A percentile compares a stretch with the other conserved stretches of the same genome.
Conservation (phyloP, 2,797 vertebrate species). For the Argya squamiceps region DNA sequence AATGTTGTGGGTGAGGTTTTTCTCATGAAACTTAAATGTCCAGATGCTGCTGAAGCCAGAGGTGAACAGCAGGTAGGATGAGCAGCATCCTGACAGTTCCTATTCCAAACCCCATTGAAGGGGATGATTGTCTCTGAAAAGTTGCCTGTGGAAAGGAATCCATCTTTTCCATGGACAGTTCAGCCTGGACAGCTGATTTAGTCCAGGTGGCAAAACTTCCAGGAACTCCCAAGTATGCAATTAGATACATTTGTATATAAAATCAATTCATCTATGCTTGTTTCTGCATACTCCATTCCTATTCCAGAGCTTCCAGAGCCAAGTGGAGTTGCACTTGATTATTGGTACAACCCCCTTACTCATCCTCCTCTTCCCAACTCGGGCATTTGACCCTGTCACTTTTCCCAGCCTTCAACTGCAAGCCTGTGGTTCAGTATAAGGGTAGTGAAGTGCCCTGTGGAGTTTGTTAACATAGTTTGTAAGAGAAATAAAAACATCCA, state of each 20-base stretch:
- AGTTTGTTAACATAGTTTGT: conserved; percentile 13
- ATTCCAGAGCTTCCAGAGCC: neutral
- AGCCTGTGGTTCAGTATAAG: neutral
- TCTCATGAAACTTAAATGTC: neutral
- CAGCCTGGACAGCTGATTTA: neutral
- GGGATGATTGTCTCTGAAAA: neutral
- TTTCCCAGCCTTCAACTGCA: neutral
- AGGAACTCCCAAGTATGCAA: neutral
- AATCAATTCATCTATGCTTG: accelerated
- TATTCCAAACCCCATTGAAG: neutral
- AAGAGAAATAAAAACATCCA: neutral
- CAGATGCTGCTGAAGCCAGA: neutral
- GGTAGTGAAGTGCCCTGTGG: neutral
- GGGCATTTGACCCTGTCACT: neutral
- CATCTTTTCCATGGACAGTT: neutral
- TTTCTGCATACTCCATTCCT: neutral
- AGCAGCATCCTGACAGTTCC: neutral
- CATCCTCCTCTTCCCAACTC: neutral
- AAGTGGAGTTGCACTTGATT: neutral
- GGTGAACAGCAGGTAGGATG: neutral
- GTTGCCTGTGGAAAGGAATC: neutral
- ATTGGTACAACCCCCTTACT: neutral
- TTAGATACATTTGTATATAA: neutral
- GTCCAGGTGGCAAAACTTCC: neutral
- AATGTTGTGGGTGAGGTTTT: neutral